Evolutionary conservation across 2,797 vertebrate genomes (phyloP).

Genomic region (Agapornis canus): DNA sequence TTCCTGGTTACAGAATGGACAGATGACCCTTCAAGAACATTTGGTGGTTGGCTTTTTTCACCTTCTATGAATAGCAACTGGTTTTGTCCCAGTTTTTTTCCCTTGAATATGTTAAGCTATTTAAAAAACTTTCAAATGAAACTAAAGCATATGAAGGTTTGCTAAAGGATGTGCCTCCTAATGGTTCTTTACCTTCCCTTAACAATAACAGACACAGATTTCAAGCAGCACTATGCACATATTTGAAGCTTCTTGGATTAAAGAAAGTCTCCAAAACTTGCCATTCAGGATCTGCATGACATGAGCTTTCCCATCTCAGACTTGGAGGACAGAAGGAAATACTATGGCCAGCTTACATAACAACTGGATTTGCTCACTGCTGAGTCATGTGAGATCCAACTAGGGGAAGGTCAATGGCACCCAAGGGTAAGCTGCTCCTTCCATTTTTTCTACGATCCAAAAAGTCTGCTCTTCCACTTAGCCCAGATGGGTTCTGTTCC

Average conservation of each 20-base stretch:
- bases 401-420: not conserved
- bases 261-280: not conserved
- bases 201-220: not conserved
- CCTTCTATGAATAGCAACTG: not conserved
- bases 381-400: not conserved
- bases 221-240: not conserved
- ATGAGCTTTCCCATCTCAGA: not conserved
- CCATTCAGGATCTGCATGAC: not conserved
- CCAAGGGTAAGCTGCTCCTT: accelerated
- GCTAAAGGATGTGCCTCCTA: not conserved
- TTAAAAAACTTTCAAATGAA: not conserved
- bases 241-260: not conserved
- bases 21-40: not conserved
- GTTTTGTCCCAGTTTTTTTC: not conserved
- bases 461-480: not conserved
- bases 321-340: not conserved
- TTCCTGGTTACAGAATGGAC: not conserved
- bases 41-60: not conserved
- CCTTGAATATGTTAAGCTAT: accelerated
- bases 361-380: not conserved
- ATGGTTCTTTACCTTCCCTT: not conserved
- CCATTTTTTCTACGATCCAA: not conserved
- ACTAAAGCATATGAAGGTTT: not conserved
- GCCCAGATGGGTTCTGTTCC: not conserved
- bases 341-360: not conserved